Evolutionary conservation across 2,797 vertebrate genomes (phyloP).

Genomic region (Sandelia bainsii): DNA sequence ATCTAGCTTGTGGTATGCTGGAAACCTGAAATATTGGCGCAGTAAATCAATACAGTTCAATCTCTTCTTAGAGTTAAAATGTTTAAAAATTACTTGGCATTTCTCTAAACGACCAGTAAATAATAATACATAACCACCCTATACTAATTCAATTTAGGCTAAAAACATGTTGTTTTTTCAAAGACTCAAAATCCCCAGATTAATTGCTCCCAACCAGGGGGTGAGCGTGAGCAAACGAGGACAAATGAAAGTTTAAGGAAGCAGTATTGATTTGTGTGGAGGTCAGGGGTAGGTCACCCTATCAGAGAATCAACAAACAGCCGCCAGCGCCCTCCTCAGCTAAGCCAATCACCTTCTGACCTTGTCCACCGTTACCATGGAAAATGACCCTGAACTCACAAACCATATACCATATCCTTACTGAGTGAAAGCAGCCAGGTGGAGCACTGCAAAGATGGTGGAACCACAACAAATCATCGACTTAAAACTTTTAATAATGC

Average conservation of each 20-base stretch:
- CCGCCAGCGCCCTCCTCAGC: conserved; percentile 74
- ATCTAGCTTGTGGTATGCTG: not conserved
- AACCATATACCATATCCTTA: conserved; percentile 51
- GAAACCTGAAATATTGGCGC: conserved; percentile 12
- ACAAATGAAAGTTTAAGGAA: conserved; percentile 87
- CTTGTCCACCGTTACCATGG: conserved; percentile 76
- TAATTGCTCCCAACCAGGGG: conserved; percentile 74
- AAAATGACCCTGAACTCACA: conserved; percentile 76
- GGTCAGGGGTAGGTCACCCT: conserved; percentile 82
- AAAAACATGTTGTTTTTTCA: conserved; percentile 24
- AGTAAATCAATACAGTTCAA: conserved; percentile 7
- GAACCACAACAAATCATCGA: conserved; percentile 30
- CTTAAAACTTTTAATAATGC: conserved; percentile 21
- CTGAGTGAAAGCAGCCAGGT: conserved; percentile 47
- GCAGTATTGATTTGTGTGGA: conserved; percentile 83
- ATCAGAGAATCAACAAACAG: conserved; percentile 84
- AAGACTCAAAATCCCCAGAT: conserved; percentile 44
- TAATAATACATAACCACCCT: not conserved
- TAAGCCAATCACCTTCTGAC: conserved; percentile 79
- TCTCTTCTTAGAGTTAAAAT: not conserved
- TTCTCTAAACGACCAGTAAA: not conserved
- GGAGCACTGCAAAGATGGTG: conserved; percentile 34
- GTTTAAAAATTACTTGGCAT: not conserved
- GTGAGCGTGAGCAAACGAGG: conserved; percentile 75
- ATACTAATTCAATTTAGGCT: conserved; percentile 33